phyloP scores from a whole-genome alignment of 2,797 vertebrate genomes.

The Todus mexicanus region DNA sequence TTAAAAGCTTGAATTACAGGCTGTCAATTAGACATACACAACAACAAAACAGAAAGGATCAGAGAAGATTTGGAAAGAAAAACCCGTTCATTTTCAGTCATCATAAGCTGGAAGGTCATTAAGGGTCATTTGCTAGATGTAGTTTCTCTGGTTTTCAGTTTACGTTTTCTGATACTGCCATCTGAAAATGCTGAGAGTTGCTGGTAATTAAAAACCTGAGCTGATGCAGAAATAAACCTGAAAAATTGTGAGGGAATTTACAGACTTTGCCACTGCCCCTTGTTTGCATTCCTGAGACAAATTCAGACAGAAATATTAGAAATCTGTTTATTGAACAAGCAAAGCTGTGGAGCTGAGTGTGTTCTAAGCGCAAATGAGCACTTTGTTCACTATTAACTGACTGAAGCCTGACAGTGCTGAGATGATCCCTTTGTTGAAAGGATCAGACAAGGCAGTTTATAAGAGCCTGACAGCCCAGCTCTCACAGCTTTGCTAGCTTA shows the following conservation, averaged over 20 bases:
- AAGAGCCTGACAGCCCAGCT: conserved; percentile 27
- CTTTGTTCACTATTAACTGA: neutral
- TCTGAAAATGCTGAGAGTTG: neutral
- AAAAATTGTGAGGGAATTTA: neutral
- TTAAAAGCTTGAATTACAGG: neutral
- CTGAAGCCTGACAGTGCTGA: neutral
- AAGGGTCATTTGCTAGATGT: neutral
- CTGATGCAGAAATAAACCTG: neutral
- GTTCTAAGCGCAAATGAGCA: neutral
- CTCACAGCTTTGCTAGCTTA: conserved; percentile 13
- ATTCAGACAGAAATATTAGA: neutral
- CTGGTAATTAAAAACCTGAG: neutral
- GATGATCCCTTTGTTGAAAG: neutral
- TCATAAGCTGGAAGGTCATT: neutral
- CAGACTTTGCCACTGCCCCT: neutral
- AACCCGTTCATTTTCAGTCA: neutral
- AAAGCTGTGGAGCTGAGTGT: neutral
- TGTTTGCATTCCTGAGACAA: neutral
- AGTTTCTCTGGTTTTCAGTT: neutral
- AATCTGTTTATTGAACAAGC: neutral
- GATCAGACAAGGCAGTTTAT: neutral
- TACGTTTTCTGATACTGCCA: neutral
- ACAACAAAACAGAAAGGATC: neutral
- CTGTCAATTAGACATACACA: neutral
- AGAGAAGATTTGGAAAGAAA: neutral